Percentiles rank a stretch among this genome's conserved stretches.
phyloP scores from a whole-genome alignment of 2,888 invertebrate species.

The Campoletis raptor region DNA sequence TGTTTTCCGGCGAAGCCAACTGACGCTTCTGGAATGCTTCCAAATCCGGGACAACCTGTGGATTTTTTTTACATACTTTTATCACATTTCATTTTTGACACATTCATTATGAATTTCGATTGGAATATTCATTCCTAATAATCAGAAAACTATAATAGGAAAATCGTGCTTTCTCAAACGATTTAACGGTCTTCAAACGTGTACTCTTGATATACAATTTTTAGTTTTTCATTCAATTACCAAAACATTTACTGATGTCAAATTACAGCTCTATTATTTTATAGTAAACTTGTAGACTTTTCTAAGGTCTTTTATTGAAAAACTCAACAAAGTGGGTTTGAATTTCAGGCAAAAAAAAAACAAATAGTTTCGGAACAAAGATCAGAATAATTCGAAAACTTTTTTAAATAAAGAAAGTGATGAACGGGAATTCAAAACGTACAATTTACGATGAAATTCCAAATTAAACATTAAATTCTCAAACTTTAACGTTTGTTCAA shows the following conservation, averaged over 20 bases:
- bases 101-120: background rate
- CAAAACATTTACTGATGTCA: no score
- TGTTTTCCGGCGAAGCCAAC: slow-evolving; percentile 80
- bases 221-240: background rate
- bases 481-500: background rate
- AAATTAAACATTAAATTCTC: no score
- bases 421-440: no score
- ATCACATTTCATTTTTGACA: background rate
- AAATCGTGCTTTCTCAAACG: background rate
- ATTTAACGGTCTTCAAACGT: background rate
- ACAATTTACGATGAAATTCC: no score
- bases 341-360: background rate
- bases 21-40: slow-evolving; percentile 87
- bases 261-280: no score
- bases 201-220: background rate
- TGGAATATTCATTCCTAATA: background rate
- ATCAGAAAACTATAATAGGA: background rate
- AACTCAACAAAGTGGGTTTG: background rate
- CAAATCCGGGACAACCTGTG: slow-evolving; percentile 89
- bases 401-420: background rate
- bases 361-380: background rate
- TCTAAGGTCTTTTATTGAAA: background rate
- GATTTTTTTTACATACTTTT: slow-evolving; percentile 4
- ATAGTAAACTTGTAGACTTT: no score
- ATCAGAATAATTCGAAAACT: background rate